Evolutionary conservation across 1,140 invertebrate genomes (phyloP).

Genomic region (Ruditapes philippinarum): DNA sequence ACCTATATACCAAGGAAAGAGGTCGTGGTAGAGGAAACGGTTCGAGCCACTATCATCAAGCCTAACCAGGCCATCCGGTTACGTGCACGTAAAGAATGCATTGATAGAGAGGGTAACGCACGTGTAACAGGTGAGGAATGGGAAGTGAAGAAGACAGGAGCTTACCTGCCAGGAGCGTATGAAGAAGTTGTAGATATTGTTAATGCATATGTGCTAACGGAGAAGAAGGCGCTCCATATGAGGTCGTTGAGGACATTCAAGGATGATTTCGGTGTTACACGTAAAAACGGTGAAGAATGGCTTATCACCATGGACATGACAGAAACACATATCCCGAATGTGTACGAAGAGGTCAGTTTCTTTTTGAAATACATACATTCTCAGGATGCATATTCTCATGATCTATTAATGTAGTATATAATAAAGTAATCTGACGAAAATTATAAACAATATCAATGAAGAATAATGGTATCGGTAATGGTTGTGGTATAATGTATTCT

Average conservation of each 20-base stretch:
- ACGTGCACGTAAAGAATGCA: conserved; percentile 87
- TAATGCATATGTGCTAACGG: conserved; percentile 87
- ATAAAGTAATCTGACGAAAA: no score
- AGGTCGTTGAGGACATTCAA: conserved; percentile 87
- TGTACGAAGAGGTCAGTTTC: conserved; percentile 87
- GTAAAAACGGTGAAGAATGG: conserved; percentile 89
- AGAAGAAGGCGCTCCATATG: conserved; percentile 88
- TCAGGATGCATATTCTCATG: no score
- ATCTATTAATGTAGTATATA: no score
- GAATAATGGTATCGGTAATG: no score
- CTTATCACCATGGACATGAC: conserved; percentile 87
- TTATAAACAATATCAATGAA: no score
- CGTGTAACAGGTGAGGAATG: conserved; percentile 88
- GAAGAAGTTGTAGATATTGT: conserved; percentile 88
- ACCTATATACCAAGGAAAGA: conserved; percentile 88
- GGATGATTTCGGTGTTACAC: conserved; percentile 86
- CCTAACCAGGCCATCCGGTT: conserved; percentile 87
- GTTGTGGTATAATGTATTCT: no score
- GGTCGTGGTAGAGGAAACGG: conserved; percentile 86
- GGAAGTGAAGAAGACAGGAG: conserved; percentile 87
- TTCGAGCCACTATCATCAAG: conserved; percentile 86
- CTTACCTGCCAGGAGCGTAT: conserved; percentile 88
- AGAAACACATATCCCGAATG: conserved; percentile 88
- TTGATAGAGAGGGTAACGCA: conserved; percentile 85
- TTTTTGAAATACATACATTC: no score